Evolutionary conservation across 1,140 invertebrate genomes (phyloP), one percentile per base, ranked within the genome.

Genomic region (Pristionchus pacificus): DNA sequence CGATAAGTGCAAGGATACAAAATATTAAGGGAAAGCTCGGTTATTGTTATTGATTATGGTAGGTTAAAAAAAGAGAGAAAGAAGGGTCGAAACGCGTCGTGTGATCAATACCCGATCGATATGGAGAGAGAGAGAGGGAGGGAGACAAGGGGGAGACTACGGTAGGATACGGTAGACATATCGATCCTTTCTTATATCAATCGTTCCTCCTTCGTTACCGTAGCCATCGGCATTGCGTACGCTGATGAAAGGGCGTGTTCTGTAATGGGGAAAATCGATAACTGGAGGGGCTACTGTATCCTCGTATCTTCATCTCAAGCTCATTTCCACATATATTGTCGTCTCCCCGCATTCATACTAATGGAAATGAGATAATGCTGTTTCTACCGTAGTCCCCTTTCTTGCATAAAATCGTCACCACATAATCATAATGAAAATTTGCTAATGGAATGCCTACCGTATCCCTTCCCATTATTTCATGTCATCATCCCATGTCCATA

Each of bases 181-280:
- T 2, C 29, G 15, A 19, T 57, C 15, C 2, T 6, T 13, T n/a
- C 29, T 75, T 62, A 79, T 25, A 79, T 79, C 30, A 79, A 63
- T 25, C 77, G 75, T 59, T 79, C 77, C 62, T 79, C 77, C 58
- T 79, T 79, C 13, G 68, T 57, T 25, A 76, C 77, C 25, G 66
- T 66, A 2, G 76, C 63, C 77, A 79, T 79, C 25, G 77, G 77
- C 75, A 79, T 77, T 28, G 71, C 66, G 59, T 75, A 79, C 55
- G 71, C 63, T 27, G 77, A 57, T 2, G 74, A 71, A 2, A 78
- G 30, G 25, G 68, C 70, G 62, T 77, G 67, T 65, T 79, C 78
- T 62, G 67, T 60, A 61, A 27, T 6, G 29, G 19, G 19, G 55
- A 0, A 19, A 57, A 19, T 57, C 24, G 19, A 57, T 57, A 19